A percentile compares a stretch with the other conserved stretches of the same genome.
These are phyloP conservation scores for Hypsibius dujardini DNA, from an alignment of 1,140 invertebrate species.

Conservation along the genomic window DNA sequence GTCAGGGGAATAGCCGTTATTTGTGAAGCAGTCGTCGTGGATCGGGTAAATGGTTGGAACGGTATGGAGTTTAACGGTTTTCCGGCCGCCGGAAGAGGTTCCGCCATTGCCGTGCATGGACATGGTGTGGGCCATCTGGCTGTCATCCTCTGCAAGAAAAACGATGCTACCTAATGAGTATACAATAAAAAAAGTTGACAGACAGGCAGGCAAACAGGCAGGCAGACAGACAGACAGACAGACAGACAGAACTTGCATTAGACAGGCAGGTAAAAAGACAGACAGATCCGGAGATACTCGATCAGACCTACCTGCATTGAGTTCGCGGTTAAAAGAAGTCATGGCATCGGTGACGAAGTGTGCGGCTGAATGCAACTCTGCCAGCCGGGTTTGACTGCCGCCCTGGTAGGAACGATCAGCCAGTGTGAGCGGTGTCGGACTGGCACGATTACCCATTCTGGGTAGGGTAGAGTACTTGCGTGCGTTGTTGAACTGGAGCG, in stretches of 20 bases:
- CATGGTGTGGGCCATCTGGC: not conserved
- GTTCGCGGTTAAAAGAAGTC: conserved; percentile 79
- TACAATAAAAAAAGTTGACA: too few relatives aligned
- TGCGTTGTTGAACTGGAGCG: conserved; percentile 14
- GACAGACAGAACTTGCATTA: not conserved
- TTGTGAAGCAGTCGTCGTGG: not conserved
- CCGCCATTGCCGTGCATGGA: conserved; percentile 7
- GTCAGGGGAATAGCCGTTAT: too few relatives aligned
- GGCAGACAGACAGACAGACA: not conserved
- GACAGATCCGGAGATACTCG: not conserved
- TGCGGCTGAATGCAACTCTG: conserved; percentile 66
- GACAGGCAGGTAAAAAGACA: not conserved
- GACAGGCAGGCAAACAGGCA: not conserved
- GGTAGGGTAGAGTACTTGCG: conserved; percentile 18
- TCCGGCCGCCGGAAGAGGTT: not conserved
- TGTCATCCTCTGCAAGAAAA: conserved; percentile 9
- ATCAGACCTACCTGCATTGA: conserved; percentile 55
- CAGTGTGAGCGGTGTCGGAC: conserved; percentile 24
- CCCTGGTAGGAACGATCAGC: conserved; percentile 24
- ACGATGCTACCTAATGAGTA: not conserved
- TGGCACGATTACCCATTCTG: conserved; percentile 23
- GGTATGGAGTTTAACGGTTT: conserved; percentile 8
- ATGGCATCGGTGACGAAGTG: conserved; percentile 89
- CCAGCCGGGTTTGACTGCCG: conserved; percentile 29
- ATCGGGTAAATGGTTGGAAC: conserved; percentile 5